Evolutionary conservation across 2,797 vertebrate species (phyloP).

Genomic region (Micropoecilia bifurca): DNA sequence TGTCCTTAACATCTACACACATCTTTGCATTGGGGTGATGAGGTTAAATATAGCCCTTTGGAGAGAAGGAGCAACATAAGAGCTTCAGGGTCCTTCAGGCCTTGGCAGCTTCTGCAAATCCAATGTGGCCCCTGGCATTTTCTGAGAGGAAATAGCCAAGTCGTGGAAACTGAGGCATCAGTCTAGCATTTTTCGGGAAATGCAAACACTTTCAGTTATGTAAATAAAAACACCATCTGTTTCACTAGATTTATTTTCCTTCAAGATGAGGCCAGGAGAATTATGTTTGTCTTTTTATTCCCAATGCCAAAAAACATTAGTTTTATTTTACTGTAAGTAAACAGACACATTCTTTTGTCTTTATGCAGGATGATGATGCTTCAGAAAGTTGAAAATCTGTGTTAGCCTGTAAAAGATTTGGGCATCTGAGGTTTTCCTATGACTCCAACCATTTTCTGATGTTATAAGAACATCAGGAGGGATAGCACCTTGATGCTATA

Average conservation of each 20-base stretch:
- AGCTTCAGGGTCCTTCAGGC: constrained; percentile 44
- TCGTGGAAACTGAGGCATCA: constrained; percentile 23
- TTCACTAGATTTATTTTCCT: neutral
- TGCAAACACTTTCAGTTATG: constrained; percentile 13
- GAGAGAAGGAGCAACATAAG: constrained; percentile 30
- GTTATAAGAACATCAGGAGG: too few relatives aligned
- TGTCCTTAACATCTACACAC: neutral
- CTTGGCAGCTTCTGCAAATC: constrained; percentile 54
- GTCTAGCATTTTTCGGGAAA: neutral
- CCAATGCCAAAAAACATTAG: neutral
- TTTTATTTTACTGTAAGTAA: neutral
- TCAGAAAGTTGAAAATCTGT: too few relatives aligned
- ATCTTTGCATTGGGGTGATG: constrained; percentile 2
- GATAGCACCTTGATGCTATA: too few relatives aligned
- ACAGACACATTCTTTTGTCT: neutral
- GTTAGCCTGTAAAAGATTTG: too few relatives aligned
- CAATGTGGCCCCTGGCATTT: constrained; percentile 27
- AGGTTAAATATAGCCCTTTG: constrained; percentile 34
- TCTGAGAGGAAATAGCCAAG: constrained; percentile 22
- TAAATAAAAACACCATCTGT: constrained; percentile 34
- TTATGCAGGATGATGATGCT: neutral
- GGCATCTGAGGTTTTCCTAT: too few relatives aligned
- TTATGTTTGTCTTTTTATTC: neutral
- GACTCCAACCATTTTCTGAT: too few relatives aligned
- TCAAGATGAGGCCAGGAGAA: neutral